Evolutionary conservation across 2,113 vertebrate genomes (phyloP).

Genomic region (Dasyprocta punctata): DNA sequence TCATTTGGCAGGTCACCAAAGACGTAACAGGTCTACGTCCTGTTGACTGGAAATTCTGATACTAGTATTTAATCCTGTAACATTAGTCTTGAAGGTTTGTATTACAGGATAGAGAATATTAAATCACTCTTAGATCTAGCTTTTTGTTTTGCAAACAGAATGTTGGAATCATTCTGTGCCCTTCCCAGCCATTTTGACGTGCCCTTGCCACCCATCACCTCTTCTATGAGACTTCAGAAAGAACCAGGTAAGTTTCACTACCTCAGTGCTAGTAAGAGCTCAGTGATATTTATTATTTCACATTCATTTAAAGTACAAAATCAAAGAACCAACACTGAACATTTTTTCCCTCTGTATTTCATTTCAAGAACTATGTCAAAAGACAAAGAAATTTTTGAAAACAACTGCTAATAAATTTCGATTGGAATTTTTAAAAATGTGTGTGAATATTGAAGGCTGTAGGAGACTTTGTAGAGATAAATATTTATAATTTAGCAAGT

Average conservation of each 20-base stretch:
- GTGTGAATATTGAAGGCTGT: constrained; percentile 23
- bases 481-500: constrained; percentile 3
- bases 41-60: not conserved
- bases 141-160: constrained; percentile 73
- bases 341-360: constrained; percentile 1
- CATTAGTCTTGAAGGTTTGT: not conserved
- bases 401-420: constrained; percentile 25
- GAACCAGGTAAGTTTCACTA: constrained; percentile 69
- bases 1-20: not conserved
- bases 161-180: not conserved
- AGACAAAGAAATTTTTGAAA: constrained; percentile 42
- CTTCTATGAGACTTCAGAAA: not conserved
- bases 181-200: not conserved
- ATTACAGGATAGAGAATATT: not conserved
- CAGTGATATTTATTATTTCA: not conserved
- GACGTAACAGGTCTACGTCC: accelerated
- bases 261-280: not conserved
- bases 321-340: not conserved
- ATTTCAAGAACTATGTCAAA: constrained; percentile 5
- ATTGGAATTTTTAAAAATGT: constrained; percentile 27
- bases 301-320: constrained; percentile 27
- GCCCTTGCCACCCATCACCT: not conserved
- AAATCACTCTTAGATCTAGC: constrained; percentile 4
- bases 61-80: not conserved
- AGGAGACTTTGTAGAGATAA: constrained; percentile 40